These are phyloP conservation scores for Sarotherodon lohbergeri DNA, from an alignment of 2,113 vertebrate genomes.

Conservation along the genomic window DNA sequence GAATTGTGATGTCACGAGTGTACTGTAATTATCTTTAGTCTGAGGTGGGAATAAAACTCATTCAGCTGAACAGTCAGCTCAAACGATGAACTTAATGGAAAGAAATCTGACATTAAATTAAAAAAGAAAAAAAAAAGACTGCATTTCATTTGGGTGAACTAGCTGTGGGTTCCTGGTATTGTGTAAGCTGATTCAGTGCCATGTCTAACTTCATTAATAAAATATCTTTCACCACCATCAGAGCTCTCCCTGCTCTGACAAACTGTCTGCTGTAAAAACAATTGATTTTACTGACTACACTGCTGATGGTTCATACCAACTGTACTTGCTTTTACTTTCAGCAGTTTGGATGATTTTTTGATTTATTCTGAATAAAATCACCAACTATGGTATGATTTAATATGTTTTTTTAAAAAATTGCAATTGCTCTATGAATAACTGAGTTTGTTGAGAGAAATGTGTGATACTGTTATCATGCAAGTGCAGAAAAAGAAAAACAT, in stretches of 20 bases:
- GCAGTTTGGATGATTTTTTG: background rate
- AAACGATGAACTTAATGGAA: background rate
- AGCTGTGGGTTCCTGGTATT: background rate
- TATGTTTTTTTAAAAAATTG: rapidly evolving
- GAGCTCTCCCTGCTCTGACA: background rate
- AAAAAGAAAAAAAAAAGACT: background rate
- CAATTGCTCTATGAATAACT: background rate
- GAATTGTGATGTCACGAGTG: background rate
- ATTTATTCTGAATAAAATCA: background rate
- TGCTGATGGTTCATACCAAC: background rate
- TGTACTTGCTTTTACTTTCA: background rate
- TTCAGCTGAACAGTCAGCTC: background rate
- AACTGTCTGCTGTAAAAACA: background rate
- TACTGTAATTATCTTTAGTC: background rate
- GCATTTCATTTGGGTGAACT: background rate
- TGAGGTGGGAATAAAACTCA: background rate
- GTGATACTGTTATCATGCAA: background rate
- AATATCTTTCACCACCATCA: background rate
- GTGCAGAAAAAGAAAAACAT: background rate
- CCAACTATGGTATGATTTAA: background rate
- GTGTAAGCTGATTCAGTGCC: background rate
- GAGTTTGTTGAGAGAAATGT: background rate
- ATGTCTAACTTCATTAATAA: background rate
- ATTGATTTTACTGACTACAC: background rate
- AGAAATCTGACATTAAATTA: background rate